Conservation (phyloP, 64 coral and sea anemone species). For the Pocillopora damicornis region DNA sequence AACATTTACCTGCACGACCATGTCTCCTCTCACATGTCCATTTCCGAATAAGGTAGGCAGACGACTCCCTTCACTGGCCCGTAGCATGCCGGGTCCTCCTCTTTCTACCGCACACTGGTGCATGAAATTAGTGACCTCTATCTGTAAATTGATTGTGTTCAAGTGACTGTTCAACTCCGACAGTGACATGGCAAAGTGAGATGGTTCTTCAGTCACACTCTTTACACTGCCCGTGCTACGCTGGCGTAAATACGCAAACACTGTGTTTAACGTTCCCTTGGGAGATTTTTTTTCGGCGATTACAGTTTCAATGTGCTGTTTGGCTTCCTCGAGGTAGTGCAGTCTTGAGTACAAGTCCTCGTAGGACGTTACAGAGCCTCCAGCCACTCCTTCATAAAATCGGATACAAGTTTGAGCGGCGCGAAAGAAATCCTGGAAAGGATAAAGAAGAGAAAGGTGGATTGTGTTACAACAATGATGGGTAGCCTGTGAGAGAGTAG, state of each 20-base stretch:
- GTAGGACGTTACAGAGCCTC: constrained; percentile 55
- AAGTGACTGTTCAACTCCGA: constrained; percentile 86
- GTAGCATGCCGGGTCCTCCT: constrained; percentile 34
- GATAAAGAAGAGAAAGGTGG: background rate
- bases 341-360: constrained; percentile 75
- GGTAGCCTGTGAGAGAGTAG: background rate
- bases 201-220: constrained; percentile 53
- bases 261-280: constrained; percentile 53
- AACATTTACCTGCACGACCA: constrained; percentile 72
- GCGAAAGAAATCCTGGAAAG: constrained; percentile 81
- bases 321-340: constrained; percentile 71
- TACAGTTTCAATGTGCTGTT: constrained; percentile 75
- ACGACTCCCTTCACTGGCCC: constrained; percentile 30
- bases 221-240: constrained; percentile 29
- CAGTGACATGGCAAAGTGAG: constrained; percentile 63
- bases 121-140: constrained; percentile 91
- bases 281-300: constrained; percentile 79
- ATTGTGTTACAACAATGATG: background rate
- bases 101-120: constrained; percentile 75
- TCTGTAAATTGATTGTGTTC: constrained; percentile 89
- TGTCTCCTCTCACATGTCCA: constrained; percentile 65
- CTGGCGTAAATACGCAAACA: constrained; percentile 60
- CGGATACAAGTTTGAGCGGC: constrained; percentile 95
- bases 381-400: constrained; percentile 79
- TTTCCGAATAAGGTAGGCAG: constrained; percentile 90